These are phyloP conservation scores for Tridacna gigas DNA, from an alignment of 2,888 invertebrate genomes.

Conservation along the genomic window DNA sequence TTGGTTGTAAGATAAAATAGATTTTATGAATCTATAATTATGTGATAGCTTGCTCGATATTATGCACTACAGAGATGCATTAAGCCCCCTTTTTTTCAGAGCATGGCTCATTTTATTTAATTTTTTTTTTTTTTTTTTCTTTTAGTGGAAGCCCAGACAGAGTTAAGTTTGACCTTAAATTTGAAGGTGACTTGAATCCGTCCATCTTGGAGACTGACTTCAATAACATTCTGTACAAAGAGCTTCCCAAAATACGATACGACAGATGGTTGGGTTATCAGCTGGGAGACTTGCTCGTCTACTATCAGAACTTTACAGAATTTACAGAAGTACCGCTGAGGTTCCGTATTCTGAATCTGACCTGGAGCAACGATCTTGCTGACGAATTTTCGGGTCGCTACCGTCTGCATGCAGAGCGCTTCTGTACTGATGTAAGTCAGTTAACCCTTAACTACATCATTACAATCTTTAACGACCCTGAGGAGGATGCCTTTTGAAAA, in stretches of 20 bases:
- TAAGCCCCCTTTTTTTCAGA: too few species aligned
- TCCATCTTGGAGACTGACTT: constrained; percentile 48
- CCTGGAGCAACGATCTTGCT: constrained; percentile 61
- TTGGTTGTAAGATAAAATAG: too few species aligned
- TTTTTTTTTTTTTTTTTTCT: background rate
- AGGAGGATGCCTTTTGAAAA: background rate
- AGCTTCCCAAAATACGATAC: constrained; percentile 63
- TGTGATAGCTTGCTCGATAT: too few species aligned
- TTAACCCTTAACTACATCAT: background rate
- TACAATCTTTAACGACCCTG: background rate
- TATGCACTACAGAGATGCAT: too few species aligned
- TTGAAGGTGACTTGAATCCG: constrained; percentile 69
- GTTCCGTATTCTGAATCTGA: constrained; percentile 71
- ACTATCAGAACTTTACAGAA: constrained; percentile 67
- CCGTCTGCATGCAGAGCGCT: constrained; percentile 65
- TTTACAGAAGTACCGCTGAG: constrained; percentile 71
- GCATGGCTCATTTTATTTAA: too few species aligned
- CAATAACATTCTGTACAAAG: constrained; percentile 61
- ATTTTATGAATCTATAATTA: too few species aligned
- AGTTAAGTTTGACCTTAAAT: constrained; percentile 71
- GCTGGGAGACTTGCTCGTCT: constrained; percentile 67
- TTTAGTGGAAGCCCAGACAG: constrained; percentile 69
- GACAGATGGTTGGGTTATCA: constrained; percentile 69
- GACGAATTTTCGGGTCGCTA: constrained; percentile 65
- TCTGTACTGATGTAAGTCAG: constrained; percentile 72